These are phyloP conservation scores for Trichogramma dendrolimi DNA, from an alignment of 2,888 invertebrate species.

Conservation along the genomic window DNA sequence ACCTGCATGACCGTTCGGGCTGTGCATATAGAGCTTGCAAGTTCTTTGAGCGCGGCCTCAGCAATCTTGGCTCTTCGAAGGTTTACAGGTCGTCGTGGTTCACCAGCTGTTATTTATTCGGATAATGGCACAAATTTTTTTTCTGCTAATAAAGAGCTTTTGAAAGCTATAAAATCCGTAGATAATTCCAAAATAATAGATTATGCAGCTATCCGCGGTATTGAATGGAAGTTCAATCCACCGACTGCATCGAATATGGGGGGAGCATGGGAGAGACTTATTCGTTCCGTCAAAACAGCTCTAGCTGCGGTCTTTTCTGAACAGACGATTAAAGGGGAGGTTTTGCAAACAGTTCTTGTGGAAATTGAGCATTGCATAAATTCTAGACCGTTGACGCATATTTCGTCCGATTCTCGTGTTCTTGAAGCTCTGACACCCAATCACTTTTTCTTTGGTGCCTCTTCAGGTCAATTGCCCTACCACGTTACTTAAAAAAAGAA, in stretches of 20 bases:
- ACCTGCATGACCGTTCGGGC: conserved; percentile 28
- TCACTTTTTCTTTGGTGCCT: conserved; percentile 14
- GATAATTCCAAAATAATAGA: neutral
- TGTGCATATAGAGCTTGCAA: conserved; percentile 26
- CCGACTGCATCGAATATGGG: too few relatives aligned
- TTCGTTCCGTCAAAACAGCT: neutral
- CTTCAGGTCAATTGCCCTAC: neutral
- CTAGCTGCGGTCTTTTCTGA: neutral
- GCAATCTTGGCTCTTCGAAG: conserved; percentile 24
- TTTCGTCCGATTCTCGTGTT: conserved; percentile 1
- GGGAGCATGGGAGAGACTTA: neutral
- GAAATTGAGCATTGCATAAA: conserved; percentile 13
- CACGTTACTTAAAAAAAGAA: conserved; percentile 3
- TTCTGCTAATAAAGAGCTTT: conserved; percentile 22
- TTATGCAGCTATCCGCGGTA: neutral
- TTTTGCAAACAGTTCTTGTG: conserved; percentile 2
- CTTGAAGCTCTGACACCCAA: conserved; percentile 9
- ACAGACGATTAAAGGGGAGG: neutral
- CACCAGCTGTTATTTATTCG: conserved; percentile 19
- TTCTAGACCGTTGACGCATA: conserved; percentile 12
- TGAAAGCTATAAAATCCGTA: conserved; percentile 6
- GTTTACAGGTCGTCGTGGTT: conserved; percentile 23
- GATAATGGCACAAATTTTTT: conserved; percentile 30
- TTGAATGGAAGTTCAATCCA: neutral
- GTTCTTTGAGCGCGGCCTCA: conserved; percentile 10